phyloP scores from a whole-genome alignment of 2,113 vertebrate species.

The Vulpes lagopus region DNA sequence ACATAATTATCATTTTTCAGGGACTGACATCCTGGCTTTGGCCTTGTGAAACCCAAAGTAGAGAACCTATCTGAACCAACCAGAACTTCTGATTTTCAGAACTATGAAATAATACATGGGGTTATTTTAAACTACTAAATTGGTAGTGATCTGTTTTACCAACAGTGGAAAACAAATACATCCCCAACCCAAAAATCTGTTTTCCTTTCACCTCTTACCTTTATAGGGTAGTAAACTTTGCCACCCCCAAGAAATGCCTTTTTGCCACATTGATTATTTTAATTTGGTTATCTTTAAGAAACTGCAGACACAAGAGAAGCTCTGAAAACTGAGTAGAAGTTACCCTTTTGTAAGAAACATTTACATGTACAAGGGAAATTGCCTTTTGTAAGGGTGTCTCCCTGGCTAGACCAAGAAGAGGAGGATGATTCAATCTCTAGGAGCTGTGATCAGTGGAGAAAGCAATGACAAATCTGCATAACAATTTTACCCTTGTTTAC shows the following conservation, averaged over 20 bases:
- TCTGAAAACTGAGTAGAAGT: not conserved
- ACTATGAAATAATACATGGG: not conserved
- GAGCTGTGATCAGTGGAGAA: not conserved
- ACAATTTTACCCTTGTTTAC: not conserved
- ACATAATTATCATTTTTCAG: not conserved
- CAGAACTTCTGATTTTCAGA: not conserved
- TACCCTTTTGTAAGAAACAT: not conserved
- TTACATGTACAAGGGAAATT: not conserved
- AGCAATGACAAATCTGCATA: not conserved
- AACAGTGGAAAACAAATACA: constrained; percentile 16
- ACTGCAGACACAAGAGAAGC: not conserved
- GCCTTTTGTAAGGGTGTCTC: not conserved
- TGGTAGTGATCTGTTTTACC: not conserved
- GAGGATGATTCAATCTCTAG: not conserved
- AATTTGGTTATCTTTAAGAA: not conserved
- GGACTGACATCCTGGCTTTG: not conserved
- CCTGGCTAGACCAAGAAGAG: not conserved
- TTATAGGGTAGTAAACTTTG: not conserved
- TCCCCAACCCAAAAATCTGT: not conserved
- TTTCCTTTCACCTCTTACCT: not conserved
- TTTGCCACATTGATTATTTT: not conserved
- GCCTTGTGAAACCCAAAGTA: not conserved
- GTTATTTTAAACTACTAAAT: not conserved
- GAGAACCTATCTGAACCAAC: not conserved
- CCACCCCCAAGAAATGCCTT: not conserved